Evolutionary conservation across 2,797 vertebrate genomes (phyloP).

Genomic region (Atherinosoma microstoma): DNA sequence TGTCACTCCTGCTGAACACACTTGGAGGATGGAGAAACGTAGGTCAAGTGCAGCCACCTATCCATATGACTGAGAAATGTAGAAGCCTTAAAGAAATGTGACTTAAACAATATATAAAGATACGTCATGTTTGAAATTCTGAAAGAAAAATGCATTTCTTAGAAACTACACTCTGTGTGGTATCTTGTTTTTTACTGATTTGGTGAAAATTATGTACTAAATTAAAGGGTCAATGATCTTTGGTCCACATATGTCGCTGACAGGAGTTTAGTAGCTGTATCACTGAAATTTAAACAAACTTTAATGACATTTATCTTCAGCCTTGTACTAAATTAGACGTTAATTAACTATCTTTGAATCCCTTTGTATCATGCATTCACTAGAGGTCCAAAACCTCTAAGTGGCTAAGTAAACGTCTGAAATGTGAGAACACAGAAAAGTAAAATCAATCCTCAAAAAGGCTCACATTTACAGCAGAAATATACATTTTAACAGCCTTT

Average conservation of each 20-base stretch:
- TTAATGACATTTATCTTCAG: neutral
- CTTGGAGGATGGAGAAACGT: constrained; percentile 46
- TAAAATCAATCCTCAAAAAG: too few relatives aligned
- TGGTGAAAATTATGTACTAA: neutral
- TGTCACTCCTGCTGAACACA: constrained; percentile 64
- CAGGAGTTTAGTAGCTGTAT: neutral
- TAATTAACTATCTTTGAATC: neutral
- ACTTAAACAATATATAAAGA: neutral
- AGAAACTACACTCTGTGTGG: neutral
- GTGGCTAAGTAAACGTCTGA: neutral
- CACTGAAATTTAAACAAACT: neutral
- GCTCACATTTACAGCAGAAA: too few relatives aligned
- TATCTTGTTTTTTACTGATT: neutral
- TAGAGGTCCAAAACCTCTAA: neutral
- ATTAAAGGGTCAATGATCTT: neutral
- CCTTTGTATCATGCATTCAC: neutral
- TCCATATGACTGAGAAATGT: constrained; percentile 50
- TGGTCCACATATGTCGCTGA: neutral
- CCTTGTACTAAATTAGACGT: neutral
- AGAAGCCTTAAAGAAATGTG: constrained; percentile 37
- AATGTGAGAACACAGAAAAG: neutral
- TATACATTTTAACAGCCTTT: too few relatives aligned
- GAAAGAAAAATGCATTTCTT: too few relatives aligned
- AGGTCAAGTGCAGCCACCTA: constrained; percentile 70
- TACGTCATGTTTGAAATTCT: too few relatives aligned